phyloP scores from a whole-genome alignment of 1,140 invertebrate genomes.

The Thaumetopoea pityocampa region DNA sequence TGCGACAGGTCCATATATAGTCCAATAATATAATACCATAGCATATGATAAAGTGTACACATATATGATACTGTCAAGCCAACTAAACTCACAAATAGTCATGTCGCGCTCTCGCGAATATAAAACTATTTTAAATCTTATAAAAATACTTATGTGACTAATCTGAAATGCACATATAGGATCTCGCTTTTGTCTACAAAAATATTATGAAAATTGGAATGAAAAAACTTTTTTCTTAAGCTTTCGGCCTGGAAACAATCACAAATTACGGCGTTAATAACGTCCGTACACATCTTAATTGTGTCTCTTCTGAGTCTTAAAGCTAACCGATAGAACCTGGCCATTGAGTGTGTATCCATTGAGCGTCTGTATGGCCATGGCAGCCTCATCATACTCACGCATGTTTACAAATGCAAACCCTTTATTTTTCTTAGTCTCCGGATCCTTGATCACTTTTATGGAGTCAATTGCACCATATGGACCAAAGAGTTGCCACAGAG shows the following conservation, averaged over 20 bases:
- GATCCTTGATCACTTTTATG: constrained; percentile 98
- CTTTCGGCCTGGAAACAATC: constrained; percentile 62
- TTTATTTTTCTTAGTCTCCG: constrained; percentile 99
- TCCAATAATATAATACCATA: constrained; percentile 71
- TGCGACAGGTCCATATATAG: constrained; percentile 67
- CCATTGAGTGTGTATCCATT: constrained; percentile 98
- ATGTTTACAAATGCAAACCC: constrained; percentile 99
- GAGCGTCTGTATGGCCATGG: constrained; percentile 96
- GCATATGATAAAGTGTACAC: constrained; percentile 67
- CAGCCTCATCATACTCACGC: constrained; percentile 99
- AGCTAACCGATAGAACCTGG: constrained; percentile 98
- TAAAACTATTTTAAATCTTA: constrained; percentile 74
- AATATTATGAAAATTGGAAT: constrained; percentile 76
- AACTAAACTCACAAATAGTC: constrained; percentile 70
- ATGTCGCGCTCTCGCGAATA: constrained; percentile 70
- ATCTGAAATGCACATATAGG: constrained; percentile 72
- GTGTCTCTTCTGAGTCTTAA: constrained; percentile 92
- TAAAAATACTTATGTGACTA: constrained; percentile 75
- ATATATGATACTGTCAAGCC: constrained; percentile 73
- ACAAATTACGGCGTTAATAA: constrained; percentile 55
- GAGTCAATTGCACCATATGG: constrained; percentile 99
- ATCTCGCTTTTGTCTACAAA: constrained; percentile 72
- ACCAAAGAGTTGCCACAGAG: constrained; percentile 99
- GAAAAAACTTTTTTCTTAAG: constrained; percentile 66
- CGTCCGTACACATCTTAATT: constrained; percentile 55